Percentiles rank a stretch among this genome's conserved stretches.
Conservation (phyloP, 2,797 vertebrate genomes). For the Cyprinodon diabolis region DNA sequence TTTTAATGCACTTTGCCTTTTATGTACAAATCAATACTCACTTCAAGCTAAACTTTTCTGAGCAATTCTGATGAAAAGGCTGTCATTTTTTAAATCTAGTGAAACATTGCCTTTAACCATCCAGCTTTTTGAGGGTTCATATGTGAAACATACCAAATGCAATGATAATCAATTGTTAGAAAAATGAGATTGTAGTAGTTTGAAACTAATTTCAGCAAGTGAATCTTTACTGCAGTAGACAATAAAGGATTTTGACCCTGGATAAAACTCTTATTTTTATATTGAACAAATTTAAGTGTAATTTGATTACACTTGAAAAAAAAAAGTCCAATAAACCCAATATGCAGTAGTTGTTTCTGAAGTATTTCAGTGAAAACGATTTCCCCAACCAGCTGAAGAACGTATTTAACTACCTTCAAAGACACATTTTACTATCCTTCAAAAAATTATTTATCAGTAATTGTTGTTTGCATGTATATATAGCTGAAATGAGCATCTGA, state of each 20-base stretch:
- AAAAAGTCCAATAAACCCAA: no score
- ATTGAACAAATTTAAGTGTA: not conserved
- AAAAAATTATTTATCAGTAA: constrained; percentile 6
- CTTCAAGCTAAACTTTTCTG: not conserved
- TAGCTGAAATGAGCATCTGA: constrained; percentile 13
- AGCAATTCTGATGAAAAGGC: not conserved
- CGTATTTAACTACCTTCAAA: not conserved
- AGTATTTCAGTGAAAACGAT: not conserved
- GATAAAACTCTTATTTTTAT: not conserved
- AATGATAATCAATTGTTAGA: not conserved
- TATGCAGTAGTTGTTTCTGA: not conserved
- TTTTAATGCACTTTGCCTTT: not conserved
- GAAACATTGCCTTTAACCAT: not conserved
- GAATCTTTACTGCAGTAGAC: not conserved
- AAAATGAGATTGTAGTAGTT: no score
- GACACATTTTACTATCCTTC: not conserved
- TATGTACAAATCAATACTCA: not conserved
- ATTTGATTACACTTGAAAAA: not conserved
- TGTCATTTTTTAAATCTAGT: not conserved
- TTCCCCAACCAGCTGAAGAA: not conserved
- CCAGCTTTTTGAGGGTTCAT: not conserved
- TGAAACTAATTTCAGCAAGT: no score
- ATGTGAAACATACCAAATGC: not conserved
- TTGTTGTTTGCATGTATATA: constrained; percentile 15
- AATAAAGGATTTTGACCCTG: not conserved